phyloP scores from a whole-genome alignment of 2,113 vertebrate species.

The Ctenodactylus gundi region DNA sequence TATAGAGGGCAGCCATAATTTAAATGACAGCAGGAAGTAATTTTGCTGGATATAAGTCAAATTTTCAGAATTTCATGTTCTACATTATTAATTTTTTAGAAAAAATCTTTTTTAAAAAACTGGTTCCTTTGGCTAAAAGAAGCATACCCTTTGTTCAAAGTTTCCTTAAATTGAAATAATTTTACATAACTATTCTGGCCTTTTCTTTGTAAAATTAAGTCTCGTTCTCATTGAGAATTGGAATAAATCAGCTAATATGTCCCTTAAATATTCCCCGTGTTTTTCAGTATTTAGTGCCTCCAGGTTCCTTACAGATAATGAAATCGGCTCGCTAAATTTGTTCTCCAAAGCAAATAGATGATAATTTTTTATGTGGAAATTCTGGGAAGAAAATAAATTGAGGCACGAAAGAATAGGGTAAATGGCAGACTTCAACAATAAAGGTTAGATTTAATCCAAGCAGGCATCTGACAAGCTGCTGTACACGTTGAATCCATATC shows the following conservation, averaged over 20 bases:
- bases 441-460: constrained; percentile 97
- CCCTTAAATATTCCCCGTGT: constrained; percentile 84
- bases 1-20: constrained; percentile 99
- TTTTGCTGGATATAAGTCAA: constrained; percentile 99
- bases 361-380: constrained; percentile 94
- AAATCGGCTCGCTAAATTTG: constrained; percentile 87
- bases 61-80: constrained; percentile 99
- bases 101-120: constrained; percentile 84
- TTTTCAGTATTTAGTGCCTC: constrained; percentile 85
- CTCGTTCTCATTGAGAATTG: constrained; percentile 84
- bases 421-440: constrained; percentile 97
- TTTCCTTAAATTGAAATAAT: constrained; percentile 90
- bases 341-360: constrained; percentile 91
- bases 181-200: constrained; percentile 88
- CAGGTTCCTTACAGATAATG: constrained; percentile 86
- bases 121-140: constrained; percentile 84
- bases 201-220: constrained; percentile 88
- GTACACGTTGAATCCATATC: constrained; percentile 94
- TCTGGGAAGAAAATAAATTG: constrained; percentile 91
- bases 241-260: constrained; percentile 85
- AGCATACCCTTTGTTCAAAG: constrained; percentile 89
- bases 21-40: constrained; percentile 99
- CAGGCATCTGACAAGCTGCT: constrained; percentile 97
- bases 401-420: constrained; percentile 95
- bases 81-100: constrained; percentile 91